A percentile compares a stretch with the other conserved stretches of the same genome.
Evolutionary conservation across 2,888 invertebrate species (phyloP).

Genomic region (Mimachlamys varia): DNA sequence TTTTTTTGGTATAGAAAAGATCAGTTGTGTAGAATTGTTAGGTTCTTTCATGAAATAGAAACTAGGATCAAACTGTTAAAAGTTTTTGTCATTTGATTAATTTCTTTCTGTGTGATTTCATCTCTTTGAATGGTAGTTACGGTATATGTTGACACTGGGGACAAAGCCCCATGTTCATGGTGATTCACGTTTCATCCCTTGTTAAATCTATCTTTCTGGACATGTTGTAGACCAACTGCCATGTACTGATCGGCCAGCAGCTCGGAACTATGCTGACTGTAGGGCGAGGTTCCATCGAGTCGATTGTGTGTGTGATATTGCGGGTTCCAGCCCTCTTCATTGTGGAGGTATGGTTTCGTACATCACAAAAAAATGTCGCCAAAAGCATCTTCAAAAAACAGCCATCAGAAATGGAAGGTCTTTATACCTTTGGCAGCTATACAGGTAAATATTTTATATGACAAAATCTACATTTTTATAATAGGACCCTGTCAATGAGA

Average conservation of each 20-base stretch:
- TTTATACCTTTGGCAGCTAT: background rate
- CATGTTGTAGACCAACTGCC: background rate
- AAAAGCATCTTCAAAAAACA: background rate
- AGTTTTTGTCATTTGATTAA: too few relatives aligned
- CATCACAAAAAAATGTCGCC: slow-evolving; percentile 36
- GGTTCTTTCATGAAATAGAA: too few relatives aligned
- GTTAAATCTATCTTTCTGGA: too few relatives aligned
- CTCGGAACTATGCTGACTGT: slow-evolving; percentile 10
- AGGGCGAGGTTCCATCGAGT: slow-evolving; percentile 63
- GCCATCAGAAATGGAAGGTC: background rate
- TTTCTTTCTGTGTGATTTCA: too few relatives aligned
- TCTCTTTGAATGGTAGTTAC: too few relatives aligned
- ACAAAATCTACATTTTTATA: too few relatives aligned
- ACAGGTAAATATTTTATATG: background rate
- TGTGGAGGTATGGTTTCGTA: slow-evolving; percentile 82
- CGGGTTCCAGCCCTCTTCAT: slow-evolving; percentile 82
- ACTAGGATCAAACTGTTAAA: too few relatives aligned
- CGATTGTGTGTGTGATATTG: slow-evolving; percentile 79
- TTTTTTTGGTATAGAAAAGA: too few relatives aligned
- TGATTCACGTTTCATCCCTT: background rate
- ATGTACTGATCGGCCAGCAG: background rate
- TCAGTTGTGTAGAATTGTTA: too few relatives aligned
- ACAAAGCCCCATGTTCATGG: background rate
- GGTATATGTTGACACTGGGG: too few relatives aligned
- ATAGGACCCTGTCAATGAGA: too few relatives aligned